Base-by-base conservation (phyloP, 2,888 invertebrate species). In the Ochlodes sylvanus region DNA sequence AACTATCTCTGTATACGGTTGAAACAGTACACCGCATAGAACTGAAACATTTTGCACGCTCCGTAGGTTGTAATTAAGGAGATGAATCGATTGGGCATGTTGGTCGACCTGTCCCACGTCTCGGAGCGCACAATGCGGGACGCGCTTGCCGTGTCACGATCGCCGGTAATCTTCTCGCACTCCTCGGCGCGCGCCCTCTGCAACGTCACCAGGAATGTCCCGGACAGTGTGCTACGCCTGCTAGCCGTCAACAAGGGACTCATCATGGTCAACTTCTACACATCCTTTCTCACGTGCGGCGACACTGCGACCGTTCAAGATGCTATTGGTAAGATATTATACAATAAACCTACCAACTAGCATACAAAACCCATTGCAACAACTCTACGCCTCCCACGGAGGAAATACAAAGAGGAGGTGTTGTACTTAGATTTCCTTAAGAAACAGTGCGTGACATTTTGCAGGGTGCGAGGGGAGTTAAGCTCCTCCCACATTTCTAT, bases 11-110 rank as follows among this genome's bases (percentile, higher is more conserved):
- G 38, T 38, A 3, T 10, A 38, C 0, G 12, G 12, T 38, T 38
- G 10, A 38, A 38, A 38, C 12, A 38, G 38, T 27, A 4, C 2
- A 42, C 17, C 7, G 12, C 44, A 47, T 9, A 47, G 9, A 47
- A 47, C 7, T 47, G 9, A 15, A 47, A 15, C 38, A n/a, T 10
- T 56, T 56, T 15, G 0, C 19, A 14, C 17, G 7, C 9, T 58
- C 57, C 60, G 15, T 90, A 96, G 96, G 95, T 95, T 79, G 95
- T 97, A 77, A 95, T 97, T 72, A 95, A 95, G 78, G 98, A 98
- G 92, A 97, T 98, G 97, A 98, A 98, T 91, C 95, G 97, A 3
- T 93, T 98, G 70, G 98, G 98, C 32, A 98, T 98, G 97, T 94
- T 98, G 85, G 96, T 98, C 73, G 98, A 98, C 85, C 88, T 97